These are phyloP conservation scores for Calameuta pallipes DNA, from an alignment of 2,888 invertebrate species.

Conservation along the genomic window DNA sequence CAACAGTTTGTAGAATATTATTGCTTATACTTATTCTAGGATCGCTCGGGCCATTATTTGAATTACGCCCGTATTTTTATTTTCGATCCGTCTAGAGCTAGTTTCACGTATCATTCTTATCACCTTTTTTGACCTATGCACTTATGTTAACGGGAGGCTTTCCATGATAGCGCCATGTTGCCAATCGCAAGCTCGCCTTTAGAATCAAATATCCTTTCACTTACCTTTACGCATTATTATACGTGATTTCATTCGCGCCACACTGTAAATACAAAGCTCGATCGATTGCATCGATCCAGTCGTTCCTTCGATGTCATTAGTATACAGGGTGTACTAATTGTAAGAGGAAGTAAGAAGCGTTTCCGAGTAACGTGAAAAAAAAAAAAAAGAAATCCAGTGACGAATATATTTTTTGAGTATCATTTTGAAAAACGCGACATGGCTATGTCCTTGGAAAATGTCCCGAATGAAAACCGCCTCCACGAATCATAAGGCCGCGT, in stretches of 20 bases:
- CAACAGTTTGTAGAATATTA: conserved; percentile 25
- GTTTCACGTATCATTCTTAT: conserved; percentile 15
- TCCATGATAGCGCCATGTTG: background rate
- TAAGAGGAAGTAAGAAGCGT: background rate
- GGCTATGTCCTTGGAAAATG: background rate
- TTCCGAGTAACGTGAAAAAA: background rate
- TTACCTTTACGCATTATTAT: background rate
- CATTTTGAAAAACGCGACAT: background rate
- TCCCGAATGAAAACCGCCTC: background rate
- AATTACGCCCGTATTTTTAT: background rate
- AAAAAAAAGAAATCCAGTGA: background rate
- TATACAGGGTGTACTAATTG: background rate
- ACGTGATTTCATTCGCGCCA: background rate
- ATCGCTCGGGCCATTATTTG: background rate
- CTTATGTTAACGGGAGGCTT: conserved; percentile 14
- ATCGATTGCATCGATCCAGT: background rate
- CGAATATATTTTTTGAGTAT: background rate
- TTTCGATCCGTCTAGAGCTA: conserved; percentile 13
- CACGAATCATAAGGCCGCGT: background rate
- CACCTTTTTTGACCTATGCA: conserved; percentile 14
- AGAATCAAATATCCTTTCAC: background rate
- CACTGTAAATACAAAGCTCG: background rate
- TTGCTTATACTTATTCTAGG: conserved; percentile 18
- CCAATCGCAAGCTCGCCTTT: background rate
- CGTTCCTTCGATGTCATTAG: background rate